A percentile compares a stretch with the other conserved stretches of the same genome.
Conservation (phyloP, 2,113 vertebrate species). For the Columba livia region DNA sequence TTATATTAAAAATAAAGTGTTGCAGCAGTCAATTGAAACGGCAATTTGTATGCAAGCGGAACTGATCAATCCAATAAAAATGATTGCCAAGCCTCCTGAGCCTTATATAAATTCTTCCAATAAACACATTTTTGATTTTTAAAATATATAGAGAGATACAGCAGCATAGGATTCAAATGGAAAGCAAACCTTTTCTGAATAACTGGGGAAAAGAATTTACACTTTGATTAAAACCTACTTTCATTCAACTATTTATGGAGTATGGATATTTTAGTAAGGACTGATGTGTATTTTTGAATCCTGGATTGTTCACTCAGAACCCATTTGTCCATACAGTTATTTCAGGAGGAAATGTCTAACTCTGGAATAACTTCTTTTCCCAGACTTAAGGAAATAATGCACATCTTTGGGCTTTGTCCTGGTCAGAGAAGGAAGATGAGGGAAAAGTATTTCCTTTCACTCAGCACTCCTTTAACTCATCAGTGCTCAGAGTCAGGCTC, state of each 20-base stretch:
- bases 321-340: not conserved
- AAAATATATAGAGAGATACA: not conserved
- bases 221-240: not conserved
- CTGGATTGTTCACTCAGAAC: not conserved
- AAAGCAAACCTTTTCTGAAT: not conserved
- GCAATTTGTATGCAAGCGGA: constrained; percentile 31
- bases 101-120: constrained; percentile 6
- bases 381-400: not conserved
- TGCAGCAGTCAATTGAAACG: constrained; percentile 11
- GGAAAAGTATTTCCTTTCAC: not conserved
- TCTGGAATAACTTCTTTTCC: not conserved
- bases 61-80: constrained; percentile 37
- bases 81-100: not conserved
- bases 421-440: not conserved
- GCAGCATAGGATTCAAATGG: not conserved
- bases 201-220: not conserved
- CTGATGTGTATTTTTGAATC: not conserved
- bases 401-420: not conserved
- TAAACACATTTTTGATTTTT: not conserved
- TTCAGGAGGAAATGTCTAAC: not conserved
- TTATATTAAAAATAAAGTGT: not conserved
- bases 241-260: not conserved
- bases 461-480: not conserved
- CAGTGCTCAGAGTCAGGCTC: not conserved
- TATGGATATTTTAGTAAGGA: not conserved